Conservation (phyloP, 2,888 invertebrate species). For the Neelides folsomi region DNA sequence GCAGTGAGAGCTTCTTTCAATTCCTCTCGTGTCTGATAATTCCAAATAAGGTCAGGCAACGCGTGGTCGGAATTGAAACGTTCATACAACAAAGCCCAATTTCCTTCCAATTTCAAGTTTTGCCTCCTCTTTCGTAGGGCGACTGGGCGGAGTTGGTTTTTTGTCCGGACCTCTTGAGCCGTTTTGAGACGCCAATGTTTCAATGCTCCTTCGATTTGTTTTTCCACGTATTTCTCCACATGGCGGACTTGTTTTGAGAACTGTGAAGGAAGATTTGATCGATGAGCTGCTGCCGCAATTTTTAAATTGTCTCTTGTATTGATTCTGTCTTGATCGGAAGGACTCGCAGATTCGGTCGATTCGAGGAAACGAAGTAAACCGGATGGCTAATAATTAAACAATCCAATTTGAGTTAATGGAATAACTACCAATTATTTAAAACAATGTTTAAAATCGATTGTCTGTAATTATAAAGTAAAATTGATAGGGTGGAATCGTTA, state of each 20-base stretch:
- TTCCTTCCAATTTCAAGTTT: constrained; percentile 69
- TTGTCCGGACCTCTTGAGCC: constrained; percentile 44
- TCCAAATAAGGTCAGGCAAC: constrained; percentile 95
- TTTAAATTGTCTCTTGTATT: constrained; percentile 86
- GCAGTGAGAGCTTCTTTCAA: constrained; percentile 69
- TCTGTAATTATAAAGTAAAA: neutral
- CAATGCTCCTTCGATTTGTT: constrained; percentile 62
- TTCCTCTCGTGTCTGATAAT: constrained; percentile 55
- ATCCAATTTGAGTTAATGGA: neutral
- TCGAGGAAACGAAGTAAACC: constrained; percentile 82
- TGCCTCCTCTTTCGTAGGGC: constrained; percentile 80
- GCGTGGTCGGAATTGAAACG: constrained; percentile 89
- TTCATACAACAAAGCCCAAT: constrained; percentile 89
- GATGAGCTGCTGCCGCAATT: constrained; percentile 49
- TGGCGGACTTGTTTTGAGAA: constrained; percentile 30
- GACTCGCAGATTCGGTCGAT: constrained; percentile 69
- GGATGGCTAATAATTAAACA: constrained; percentile 56
- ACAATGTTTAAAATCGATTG: too few relatives aligned
- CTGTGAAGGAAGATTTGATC: constrained; percentile 23
- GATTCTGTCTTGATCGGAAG: constrained; percentile 47
- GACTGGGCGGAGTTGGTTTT: constrained; percentile 58
- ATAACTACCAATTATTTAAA: too few relatives aligned
- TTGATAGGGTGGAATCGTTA: neutral
- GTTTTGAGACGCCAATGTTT: constrained; percentile 52
- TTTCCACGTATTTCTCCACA: constrained; percentile 56